Evolutionary conservation across 2,888 invertebrate species (phyloP), one percentile per base, ranked within the genome.

Genomic region (Tetropium fuscum): DNA sequence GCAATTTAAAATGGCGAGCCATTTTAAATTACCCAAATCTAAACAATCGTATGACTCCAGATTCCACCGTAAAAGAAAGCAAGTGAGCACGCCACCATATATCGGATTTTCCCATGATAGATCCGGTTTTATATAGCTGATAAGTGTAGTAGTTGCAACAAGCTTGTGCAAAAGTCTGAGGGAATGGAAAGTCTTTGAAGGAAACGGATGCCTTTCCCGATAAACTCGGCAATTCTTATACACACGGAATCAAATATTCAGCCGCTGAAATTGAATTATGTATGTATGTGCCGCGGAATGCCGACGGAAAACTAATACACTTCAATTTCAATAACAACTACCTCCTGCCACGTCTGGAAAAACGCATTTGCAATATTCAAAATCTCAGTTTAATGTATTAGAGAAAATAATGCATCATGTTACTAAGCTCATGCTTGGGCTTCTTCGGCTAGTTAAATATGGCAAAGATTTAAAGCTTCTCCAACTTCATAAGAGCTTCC

Each of bases 221-320:
- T 75, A 75, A 75, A 74, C 72, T 71, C 65, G 58, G 61, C 68
- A 70, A 73, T 75, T 71, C 71, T 74, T 73, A 73, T 73, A 72
- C 71, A 73, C 71, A 69, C n/a, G n/a, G 68, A 72, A 72, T 74
- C 72, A 74, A 74, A 73, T 74, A 74, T 74, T 72, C 73, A 70
- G 68, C 70, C 67, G 68, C 70, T 71, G 73, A 74, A 75, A 77
- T 77, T 77, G 75, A 76, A 76, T 76, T 76, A 74, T 75, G 74
- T 74, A 67, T 66, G 61, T 48, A 58, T n/a, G n/a, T n/a, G n/a
- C n/a, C 59, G 53, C 55, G 60, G 62, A 66, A 66, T 66, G 60
- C 62, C 44, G 51, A 16, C 45, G 20, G 61, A 51, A 61, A 63
- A 58, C 54, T 65, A 64, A 66, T 66, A 58, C 20, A 43, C 11